Base-by-base conservation (phyloP, 2,797 vertebrate genomes). In the Malurus splendens region DNA sequence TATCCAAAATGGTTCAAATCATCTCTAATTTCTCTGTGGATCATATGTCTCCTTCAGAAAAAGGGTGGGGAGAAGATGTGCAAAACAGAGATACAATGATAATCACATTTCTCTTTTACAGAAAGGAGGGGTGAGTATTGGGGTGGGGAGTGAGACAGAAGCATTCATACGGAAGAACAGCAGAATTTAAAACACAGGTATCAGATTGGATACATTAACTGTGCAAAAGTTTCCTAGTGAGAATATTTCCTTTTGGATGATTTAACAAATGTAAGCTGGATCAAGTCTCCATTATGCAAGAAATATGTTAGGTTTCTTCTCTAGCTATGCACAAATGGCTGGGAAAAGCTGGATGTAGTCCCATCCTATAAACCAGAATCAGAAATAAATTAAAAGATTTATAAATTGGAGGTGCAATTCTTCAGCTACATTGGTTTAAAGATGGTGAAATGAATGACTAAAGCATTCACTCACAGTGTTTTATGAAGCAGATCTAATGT, bases 401-500 rank as follows among this genome's bases (percentile, higher is more conserved):
- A 96, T 96, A 96, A 95, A 96, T 94, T 94, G 95, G 87, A 95
- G 93, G 93, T 51, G 25, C 79, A 88, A 89, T 96, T 97, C 96
- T 96, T 97, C 96, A 96, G 96, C 97, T 96, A 96, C 96, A 95
- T 93, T 96, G 92, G 82, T 95, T 97, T 97, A 95, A 97, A 96
- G 94, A 95, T 91, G 87, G 96, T 76, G 87, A 92, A 96, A 95
- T 92, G 94, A 97, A 95, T 94, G 96, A 94, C 95, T 96, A 94
- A 96, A 95, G 82, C 68, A 18, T 92, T 96, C 95, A 45, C 90
- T 96, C 92, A 80, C 89, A 81, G 92, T 95, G 96, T 94, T 97
- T 96, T 96, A 96, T 96, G 96, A 96, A 95, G 96, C 96, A 96
- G 90, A 97, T 95, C 97, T 96, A 97, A 97, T 92, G 94, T 95